Base-by-base conservation (phyloP, 1,140 invertebrate genomes). In the Oreohelix idahoensis region DNA sequence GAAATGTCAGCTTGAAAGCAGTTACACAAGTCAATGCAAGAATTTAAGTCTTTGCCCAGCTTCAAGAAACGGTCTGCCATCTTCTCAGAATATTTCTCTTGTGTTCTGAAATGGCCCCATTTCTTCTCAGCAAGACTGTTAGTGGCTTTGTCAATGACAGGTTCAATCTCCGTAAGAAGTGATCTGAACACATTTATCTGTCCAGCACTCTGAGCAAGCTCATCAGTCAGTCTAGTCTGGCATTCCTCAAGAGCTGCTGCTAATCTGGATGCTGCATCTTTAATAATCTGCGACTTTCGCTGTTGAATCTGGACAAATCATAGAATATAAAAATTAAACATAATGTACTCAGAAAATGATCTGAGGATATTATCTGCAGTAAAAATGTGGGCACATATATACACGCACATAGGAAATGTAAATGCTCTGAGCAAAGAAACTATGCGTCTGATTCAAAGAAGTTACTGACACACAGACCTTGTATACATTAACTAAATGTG, bases 1-100 rank as follows among this genome's bases (percentile, higher is more conserved):
- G 77, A 53, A 38, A 66, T 35, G 38, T 79, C 77, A 20, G 58
- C 51, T 66, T 79, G 77, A 63, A 79, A 79, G 36, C 77, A 63
- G 36, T 69, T 36, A 32, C 51, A 63, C 1, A 69, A 15, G 23
- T 66, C 77, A 63, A 49, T 26, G 58, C 77, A 66, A 29, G 49
- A 36, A 39, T 42, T 66, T 39, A 79, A 39, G 23, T 79, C 63
- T 38, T 23, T 20, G 58, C 32, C 32, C 26, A 79, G 15, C 29
- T 66, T 79, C 1, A 53, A 38, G 20, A 79, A 23, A 26, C 77
- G 77, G 2, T 66, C 77, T 5, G 58, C 23, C 77, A 79, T 63
- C 5, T 51, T 66, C 39, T 79, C 53, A 45, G 35, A 79, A 69
- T 39, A 79, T 10, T 35, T 58, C 32, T 63, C 58, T 10, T 66